Evolutionary conservation across 2,797 vertebrate species (phyloP), one percentile per base, ranked within the genome.

Genomic region (Danio choprae): DNA sequence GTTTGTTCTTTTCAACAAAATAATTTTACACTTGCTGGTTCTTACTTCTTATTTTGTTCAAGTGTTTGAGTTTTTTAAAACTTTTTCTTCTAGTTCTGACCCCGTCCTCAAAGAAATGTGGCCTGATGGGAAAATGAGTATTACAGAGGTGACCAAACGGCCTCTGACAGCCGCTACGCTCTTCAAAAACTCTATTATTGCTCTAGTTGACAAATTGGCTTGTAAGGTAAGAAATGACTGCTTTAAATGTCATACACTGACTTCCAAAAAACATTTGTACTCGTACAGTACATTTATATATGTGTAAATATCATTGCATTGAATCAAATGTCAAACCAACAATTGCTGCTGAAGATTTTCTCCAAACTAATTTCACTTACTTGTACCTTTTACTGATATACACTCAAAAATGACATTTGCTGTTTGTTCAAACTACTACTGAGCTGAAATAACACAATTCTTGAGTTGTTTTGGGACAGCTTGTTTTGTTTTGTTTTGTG

Each of bases 181-280:
- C 89, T 98, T 98, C 91, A 98, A 96, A 90, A 98, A 94, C 92
- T 98, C 97, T 91, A 98, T 98, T 10, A 93, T 98, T 73, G 94
- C 96, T 0, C 84, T 98, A 77, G 95, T 97, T 78, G 96, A 96
- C 70, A 98, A 97, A 81, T 88, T 98, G 59, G 95, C 93, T 41
- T 96, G 94, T 86, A 98, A 98, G 96, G 97, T 98, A 89, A 83
- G 89, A 77, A 5, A 18, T 41, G 11, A 22, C 5, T 10, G 8
- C 38, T 44, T 40, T 43, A 58, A 22, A 72, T 70, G 36, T 41
- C 50, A 55, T 20, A 40, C 12, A 72, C 5, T 55, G n/a, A 43
- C 40, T 12, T 46, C 53, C 12, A 12, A 43, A 51, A 69, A 53
- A 9, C 15, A 58, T 56, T 44, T 0, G 0, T n/a, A 20, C 50